These are phyloP conservation scores for Meriones psammophilus DNA, from an alignment of 2,797 vertebrate species.

Conservation along the genomic window DNA sequence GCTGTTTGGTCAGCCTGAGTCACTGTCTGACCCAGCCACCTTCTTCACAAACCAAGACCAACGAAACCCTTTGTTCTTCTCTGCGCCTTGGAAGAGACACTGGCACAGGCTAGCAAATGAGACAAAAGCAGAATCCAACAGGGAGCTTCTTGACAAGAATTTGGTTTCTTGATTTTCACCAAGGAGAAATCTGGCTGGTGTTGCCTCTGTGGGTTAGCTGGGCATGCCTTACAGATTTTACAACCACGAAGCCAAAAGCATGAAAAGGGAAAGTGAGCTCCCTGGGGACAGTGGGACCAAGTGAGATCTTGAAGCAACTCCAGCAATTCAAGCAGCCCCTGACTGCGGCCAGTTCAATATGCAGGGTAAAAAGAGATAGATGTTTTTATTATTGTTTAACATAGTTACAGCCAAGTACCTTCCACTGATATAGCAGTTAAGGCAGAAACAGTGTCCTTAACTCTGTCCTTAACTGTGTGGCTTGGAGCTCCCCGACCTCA, in stretches of 20 bases:
- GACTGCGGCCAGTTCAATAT: background rate
- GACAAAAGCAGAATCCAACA: background rate
- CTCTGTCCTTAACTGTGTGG: conserved; percentile 9
- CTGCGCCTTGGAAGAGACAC: background rate
- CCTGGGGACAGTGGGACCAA: background rate
- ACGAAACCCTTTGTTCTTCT: background rate
- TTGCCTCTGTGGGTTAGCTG: background rate
- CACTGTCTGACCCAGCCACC: background rate
- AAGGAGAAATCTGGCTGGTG: background rate
- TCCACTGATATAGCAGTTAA: background rate
- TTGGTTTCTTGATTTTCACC: background rate
- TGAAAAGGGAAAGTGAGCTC: conserved; percentile 49
- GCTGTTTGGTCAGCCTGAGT: background rate
- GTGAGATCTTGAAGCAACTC: background rate
- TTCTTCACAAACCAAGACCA: background rate
- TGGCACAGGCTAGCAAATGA: background rate
- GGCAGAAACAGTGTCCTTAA: background rate
- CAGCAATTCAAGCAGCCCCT: background rate
- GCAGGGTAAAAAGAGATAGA: background rate
- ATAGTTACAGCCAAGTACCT: background rate
- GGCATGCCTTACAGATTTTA: background rate
- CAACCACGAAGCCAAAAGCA: background rate
- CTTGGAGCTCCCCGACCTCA: background rate
- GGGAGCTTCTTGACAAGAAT: background rate
- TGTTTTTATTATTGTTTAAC: background rate